Percentiles rank a stretch among this genome's conserved stretches.
Evolutionary conservation across 2,888 invertebrate genomes (phyloP).

Genomic region (Tipula helvola): DNA sequence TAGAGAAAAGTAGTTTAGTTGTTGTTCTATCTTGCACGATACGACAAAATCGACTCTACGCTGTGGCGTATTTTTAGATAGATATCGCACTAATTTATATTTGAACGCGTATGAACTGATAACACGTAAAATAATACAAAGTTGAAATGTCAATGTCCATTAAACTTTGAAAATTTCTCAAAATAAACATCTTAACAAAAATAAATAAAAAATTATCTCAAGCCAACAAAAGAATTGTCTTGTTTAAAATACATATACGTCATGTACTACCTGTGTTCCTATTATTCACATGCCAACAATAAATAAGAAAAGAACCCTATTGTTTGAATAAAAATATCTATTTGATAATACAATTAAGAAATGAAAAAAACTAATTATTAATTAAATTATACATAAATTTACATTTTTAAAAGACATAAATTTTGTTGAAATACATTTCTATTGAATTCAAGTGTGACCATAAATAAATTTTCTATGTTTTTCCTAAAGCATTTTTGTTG

Average conservation of each 20-base stretch:
- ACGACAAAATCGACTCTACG: too few species aligned
- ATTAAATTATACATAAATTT: background rate
- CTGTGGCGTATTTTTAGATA: too few species aligned
- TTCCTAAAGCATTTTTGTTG: background rate
- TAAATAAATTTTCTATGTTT: background rate
- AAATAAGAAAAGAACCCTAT: background rate
- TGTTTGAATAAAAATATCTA: background rate
- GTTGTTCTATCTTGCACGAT: too few species aligned
- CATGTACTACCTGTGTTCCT: background rate
- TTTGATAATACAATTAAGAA: background rate
- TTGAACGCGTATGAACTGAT: too few species aligned
- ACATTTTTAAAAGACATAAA: background rate
- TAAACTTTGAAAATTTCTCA: too few species aligned
- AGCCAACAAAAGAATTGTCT: background rate
- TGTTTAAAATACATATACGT: background rate
- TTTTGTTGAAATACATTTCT: background rate
- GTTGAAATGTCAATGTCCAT: too few species aligned
- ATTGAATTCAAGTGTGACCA: background rate
- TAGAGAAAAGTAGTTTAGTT: too few species aligned
- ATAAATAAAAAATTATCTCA: too few species aligned
- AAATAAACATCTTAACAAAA: too few species aligned
- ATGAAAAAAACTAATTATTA: background rate
- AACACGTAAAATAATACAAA: too few species aligned
- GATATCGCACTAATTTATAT: too few species aligned
- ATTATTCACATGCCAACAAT: background rate